Evolutionary conservation across 2,888 invertebrate species (phyloP), one percentile per base, ranked within the genome.

Genomic region (Polia nebulosa): DNA sequence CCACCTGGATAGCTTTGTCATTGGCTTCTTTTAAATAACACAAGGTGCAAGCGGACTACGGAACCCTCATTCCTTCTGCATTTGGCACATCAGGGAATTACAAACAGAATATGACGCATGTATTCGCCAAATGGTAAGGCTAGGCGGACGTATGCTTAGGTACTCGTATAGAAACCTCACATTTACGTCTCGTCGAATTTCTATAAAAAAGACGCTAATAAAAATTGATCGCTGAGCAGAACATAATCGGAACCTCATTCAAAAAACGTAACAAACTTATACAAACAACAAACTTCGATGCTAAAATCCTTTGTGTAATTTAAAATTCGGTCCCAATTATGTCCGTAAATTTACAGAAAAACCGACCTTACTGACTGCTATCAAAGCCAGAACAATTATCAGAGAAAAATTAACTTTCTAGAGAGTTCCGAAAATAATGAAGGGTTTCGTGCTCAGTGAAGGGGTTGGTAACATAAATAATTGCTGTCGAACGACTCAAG

Each of bases 381-480:
- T 60, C 64, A 80, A 78, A 85, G 78, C 60, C 73, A 75, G 80
- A 85, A 86, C 81, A 88, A 87, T 85, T 85, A 86, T 84, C 81
- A 78, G 80, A 71, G 77, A 84, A 85, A 86, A 88, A 87, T 80
- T 83, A 80, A 87, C 85, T 86, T 87, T 80, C 66, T 36, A 60
- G 70, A 71, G 68, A 82, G 81, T 85, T 86, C 61, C 22, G 62
- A 75, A 82, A 87, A 83, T 87, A 85, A 87, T 85, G 76, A 85
- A 85, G 78, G 83, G 83, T 78, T 80, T 69, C 60, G 55, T 61
- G 39, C 45, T 15, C 55, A 34, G 27, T 41, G 57, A 49, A 57
- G 53, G 67, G 62, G 70, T n/a, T 70, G 60, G 47, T 62, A 47
- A 81, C 73, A 80, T 82, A 75, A 84, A 86, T 80, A 80, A 86